Evolutionary conservation across 1,140 invertebrate species (phyloP).

Genomic region (Drosophila equinoxialis): DNA sequence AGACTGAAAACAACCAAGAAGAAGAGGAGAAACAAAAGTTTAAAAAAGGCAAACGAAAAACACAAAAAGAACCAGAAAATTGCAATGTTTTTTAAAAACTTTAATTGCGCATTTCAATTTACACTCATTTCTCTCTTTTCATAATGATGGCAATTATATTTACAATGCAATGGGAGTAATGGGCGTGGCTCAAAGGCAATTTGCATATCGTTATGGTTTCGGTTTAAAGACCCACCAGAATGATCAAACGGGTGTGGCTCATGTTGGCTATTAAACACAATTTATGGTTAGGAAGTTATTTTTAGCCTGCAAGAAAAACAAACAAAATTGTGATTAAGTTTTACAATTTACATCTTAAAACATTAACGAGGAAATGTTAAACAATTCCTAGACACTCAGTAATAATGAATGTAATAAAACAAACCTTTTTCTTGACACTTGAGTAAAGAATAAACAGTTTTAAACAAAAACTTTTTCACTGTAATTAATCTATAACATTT

Average conservation of each 20-base stretch:
- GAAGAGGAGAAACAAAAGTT: not conserved
- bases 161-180: not conserved
- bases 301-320: not conserved
- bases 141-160: slow-evolving; percentile 16
- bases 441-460: too few species aligned
- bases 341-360: not conserved
- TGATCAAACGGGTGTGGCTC: not conserved
- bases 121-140: slow-evolving; percentile 8
- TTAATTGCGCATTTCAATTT: slow-evolving; percentile 7
- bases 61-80: not conserved
- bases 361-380: too few species aligned
- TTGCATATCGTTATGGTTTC: slow-evolving; percentile 19
- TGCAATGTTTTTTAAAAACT: slow-evolving; percentile 13
- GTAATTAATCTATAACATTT: too few species aligned
- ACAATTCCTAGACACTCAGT: too few species aligned
- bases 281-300: slow-evolving; percentile 1
- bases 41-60: not conserved
- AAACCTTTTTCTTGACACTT: too few species aligned
- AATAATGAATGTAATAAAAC: too few species aligned
- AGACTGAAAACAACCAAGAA: not conserved
- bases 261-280: not conserved
- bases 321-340: not conserved
- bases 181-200: slow-evolving; percentile 9
- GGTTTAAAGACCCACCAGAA: not conserved
- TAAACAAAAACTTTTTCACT: too few species aligned